These are phyloP conservation scores for Himalopsyche tibetana DNA, from an alignment of 2,888 invertebrate genomes.

Conservation along the genomic window DNA sequence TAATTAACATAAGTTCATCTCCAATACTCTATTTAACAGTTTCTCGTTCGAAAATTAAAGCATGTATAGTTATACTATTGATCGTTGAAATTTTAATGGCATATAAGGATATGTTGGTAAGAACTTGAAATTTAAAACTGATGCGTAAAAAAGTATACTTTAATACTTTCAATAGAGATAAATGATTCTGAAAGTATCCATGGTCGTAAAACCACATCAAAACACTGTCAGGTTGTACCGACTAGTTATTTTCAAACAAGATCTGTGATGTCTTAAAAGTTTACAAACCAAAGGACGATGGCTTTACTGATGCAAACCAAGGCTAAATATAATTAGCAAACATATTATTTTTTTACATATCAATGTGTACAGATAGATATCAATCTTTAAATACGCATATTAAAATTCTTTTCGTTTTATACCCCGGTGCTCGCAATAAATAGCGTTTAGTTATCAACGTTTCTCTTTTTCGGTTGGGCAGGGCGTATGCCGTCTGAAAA, in stretches of 20 bases:
- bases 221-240: neutral
- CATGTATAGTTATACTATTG: too few species aligned
- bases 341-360: neutral
- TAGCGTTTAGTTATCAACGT: neutral
- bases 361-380: conserved; percentile 6
- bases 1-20: too few species aligned
- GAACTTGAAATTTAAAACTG: too few species aligned
- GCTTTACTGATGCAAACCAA: neutral
- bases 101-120: too few species aligned
- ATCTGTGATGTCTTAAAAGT: neutral
- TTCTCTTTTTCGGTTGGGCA: neutral
- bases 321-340: neutral
- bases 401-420: neutral
- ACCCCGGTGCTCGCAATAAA: neutral
- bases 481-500: neutral
- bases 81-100: too few species aligned
- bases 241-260: neutral
- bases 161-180: too few species aligned
- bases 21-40: too few species aligned
- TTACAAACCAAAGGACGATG: neutral
- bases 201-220: too few species aligned
- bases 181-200: too few species aligned
- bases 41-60: too few species aligned
- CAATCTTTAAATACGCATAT: neutral
- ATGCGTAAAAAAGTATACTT: too few species aligned